These are phyloP conservation scores for Crenuchus spilurus DNA, from an alignment of 2,797 vertebrate species.

Conservation along the genomic window DNA sequence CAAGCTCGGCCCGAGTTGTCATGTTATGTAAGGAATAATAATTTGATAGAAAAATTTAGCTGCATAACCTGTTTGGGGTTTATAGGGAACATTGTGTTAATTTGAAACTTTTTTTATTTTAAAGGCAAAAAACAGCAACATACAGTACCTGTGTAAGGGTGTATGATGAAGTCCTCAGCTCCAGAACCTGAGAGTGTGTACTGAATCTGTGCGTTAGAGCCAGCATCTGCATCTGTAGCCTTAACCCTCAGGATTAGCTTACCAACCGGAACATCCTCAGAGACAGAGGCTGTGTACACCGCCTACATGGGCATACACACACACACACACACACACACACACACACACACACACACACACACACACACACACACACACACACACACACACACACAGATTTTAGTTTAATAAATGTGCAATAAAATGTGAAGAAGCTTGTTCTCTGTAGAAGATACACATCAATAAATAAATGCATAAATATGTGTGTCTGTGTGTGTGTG, in stretches of 20 bases:
- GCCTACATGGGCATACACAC: constrained; percentile 72
- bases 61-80: no score
- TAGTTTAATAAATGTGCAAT: not conserved
- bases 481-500: no score
- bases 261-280: constrained; percentile 87
- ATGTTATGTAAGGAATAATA: no score
- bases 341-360: not conserved
- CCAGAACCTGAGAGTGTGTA: constrained; percentile 89
- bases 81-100: no score
- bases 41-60: no score
- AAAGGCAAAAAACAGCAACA: not conserved
- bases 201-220: constrained; percentile 85
- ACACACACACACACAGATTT: not conserved
- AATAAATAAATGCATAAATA: no score
- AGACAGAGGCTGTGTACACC: constrained; percentile 81
- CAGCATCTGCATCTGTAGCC: constrained; percentile 88
- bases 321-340: constrained; percentile 36
- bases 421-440: no score
- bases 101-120: no score
- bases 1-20: no score
- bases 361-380: not conserved
- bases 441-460: no score
- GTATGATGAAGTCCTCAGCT: constrained; percentile 88
- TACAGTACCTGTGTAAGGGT: constrained; percentile 86
- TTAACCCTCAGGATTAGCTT: constrained; percentile 84